phyloP scores from a whole-genome alignment of 2,113 vertebrate species.

The Chloebia gouldiae region DNA sequence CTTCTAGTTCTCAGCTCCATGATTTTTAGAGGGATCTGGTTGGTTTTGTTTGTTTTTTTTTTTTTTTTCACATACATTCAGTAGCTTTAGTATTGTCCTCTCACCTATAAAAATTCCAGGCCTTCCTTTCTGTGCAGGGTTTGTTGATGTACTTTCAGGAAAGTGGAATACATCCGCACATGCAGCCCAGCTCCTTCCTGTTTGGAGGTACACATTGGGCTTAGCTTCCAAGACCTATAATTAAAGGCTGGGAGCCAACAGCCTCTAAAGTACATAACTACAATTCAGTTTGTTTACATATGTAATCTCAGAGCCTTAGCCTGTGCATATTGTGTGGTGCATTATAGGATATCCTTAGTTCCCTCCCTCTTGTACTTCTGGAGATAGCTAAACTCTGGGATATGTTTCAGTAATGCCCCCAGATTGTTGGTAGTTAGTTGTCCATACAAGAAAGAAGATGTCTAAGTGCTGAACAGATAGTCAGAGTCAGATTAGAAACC shows the following conservation, averaged over 20 bases:
- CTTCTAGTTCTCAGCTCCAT: background rate
- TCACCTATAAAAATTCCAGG: background rate
- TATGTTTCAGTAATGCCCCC: background rate
- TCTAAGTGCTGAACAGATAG: background rate
- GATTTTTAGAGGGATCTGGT: background rate
- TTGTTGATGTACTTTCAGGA: constrained; percentile 33
- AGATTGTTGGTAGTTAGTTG: background rate
- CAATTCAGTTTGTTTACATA: constrained; percentile 23
- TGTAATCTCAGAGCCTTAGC: constrained; percentile 24
- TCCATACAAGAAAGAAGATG: background rate
- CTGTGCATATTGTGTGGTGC: background rate
- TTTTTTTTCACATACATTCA: background rate
- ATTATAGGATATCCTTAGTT: constrained; percentile 31
- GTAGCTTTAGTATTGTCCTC: background rate
- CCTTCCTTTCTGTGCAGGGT: background rate
- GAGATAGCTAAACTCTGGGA: background rate
- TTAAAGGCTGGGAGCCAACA: constrained; percentile 25
- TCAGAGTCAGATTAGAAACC: background rate
- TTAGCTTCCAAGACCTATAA: background rate
- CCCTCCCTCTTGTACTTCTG: background rate
- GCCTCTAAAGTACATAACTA: constrained; percentile 11
- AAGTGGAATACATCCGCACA: background rate
- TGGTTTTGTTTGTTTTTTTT: background rate
- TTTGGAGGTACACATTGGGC: constrained; percentile 7
- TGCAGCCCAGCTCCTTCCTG: constrained; percentile 18